Conservation (phyloP, 2,797 vertebrate genomes). For the Momotus momota region DNA sequence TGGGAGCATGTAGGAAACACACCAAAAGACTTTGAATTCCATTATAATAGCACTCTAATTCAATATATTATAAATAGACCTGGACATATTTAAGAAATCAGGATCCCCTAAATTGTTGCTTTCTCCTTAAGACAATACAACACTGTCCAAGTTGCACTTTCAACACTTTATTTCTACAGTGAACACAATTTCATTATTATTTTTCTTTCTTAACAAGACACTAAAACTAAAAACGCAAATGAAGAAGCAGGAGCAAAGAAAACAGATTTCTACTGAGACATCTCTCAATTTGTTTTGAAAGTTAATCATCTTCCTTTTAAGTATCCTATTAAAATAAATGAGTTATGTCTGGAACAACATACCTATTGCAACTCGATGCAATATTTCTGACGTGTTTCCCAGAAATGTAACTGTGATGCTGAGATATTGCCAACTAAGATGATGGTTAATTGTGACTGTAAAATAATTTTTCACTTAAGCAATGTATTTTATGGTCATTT, state of each 20-base stretch:
- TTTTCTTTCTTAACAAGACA: not conserved
- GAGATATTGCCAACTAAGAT: not conserved
- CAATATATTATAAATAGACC: not conserved
- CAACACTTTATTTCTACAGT: not conserved
- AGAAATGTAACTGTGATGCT: not conserved
- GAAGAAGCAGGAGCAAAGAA: not conserved
- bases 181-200: not conserved
- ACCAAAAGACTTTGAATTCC: not conserved
- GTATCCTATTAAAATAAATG: not conserved
- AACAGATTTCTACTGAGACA: not conserved
- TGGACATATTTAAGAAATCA: not conserved
- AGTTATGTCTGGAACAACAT: not conserved
- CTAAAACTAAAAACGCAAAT: not conserved
- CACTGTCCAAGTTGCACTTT: not conserved
- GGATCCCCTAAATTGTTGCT: not conserved
- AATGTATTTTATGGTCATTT: not conserved
- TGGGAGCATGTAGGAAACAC: not conserved
- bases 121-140: not conserved
- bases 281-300: not conserved
- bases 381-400: not conserved
- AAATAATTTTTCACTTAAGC: not conserved
- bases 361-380: not conserved
- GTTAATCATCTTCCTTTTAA: not conserved
- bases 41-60: not conserved
- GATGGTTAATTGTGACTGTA: not conserved